Evolutionary conservation across 2,797 vertebrate species (phyloP).

Genomic region (Odontamblyopus lacepedii): DNA sequence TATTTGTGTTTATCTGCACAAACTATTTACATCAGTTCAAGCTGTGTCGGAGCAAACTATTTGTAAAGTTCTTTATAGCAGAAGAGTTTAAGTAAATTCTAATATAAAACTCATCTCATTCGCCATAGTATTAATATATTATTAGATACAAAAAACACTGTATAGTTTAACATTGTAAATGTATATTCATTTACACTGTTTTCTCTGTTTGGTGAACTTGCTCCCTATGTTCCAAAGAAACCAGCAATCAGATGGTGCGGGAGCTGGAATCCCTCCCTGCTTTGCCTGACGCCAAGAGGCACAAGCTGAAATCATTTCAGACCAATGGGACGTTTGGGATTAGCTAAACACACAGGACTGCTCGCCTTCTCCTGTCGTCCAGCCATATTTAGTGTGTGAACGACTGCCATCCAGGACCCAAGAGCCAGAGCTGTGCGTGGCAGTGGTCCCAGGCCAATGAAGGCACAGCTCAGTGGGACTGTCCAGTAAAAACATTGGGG

Average conservation of each 20-base stretch:
- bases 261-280: slow-evolving; percentile 48
- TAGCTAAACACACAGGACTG: slow-evolving; percentile 55
- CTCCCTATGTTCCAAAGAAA: slow-evolving; percentile 29
- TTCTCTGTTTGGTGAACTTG: slow-evolving; percentile 35
- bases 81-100: too few species aligned
- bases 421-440: slow-evolving; percentile 47
- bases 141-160: background rate
- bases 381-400: slow-evolving; percentile 36
- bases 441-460: slow-evolving; percentile 18
- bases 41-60: too few species aligned
- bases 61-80: too few species aligned
- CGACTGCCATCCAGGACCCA: slow-evolving; percentile 39
- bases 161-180: too few species aligned
- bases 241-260: slow-evolving; percentile 59
- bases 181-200: slow-evolving; percentile 13
- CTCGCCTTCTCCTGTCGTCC: slow-evolving; percentile 50
- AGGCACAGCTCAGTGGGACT: slow-evolving; percentile 41
- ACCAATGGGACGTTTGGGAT: slow-evolving; percentile 61
- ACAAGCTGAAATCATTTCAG: slow-evolving; percentile 57
- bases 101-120: too few species aligned
- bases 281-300: slow-evolving; percentile 54
- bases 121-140: too few species aligned
- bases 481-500: slow-evolving; percentile 50
- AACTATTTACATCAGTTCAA: too few species aligned
- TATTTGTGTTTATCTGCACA: too few species aligned